Conservation (phyloP, 2,888 invertebrate genomes). For the Zygogramma bicolorata region DNA sequence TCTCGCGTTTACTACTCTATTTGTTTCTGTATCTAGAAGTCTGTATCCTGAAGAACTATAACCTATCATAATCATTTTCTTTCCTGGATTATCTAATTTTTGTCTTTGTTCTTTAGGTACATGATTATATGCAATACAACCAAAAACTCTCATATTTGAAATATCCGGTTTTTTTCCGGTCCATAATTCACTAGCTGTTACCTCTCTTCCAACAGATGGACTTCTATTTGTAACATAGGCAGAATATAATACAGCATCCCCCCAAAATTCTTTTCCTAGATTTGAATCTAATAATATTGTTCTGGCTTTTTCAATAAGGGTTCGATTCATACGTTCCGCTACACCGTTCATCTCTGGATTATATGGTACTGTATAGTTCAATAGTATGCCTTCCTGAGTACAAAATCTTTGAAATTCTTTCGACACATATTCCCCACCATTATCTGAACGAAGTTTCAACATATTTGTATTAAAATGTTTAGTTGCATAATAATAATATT, state of each 20-base stretch:
- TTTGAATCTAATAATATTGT: conserved; percentile 22
- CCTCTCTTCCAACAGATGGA: neutral
- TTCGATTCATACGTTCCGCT: conserved; percentile 24
- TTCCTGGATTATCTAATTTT: no score
- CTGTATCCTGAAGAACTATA: no score
- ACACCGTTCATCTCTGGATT: conserved; percentile 21
- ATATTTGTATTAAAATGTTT: conserved; percentile 3
- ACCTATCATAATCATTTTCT: no score
- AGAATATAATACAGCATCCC: conserved; percentile 9
- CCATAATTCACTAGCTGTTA: no score
- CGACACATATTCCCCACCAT: conserved; percentile 21
- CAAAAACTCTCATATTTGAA: conserved; percentile 23
- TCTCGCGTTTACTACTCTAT: no score
- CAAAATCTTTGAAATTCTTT: conserved; percentile 10
- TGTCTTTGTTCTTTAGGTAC: no score
- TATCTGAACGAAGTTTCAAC: conserved; percentile 30
- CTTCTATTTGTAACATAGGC: conserved; percentile 23
- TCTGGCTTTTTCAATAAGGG: conserved; percentile 8
- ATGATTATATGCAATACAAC: no score
- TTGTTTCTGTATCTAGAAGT: no score
- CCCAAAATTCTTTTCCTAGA: conserved; percentile 26
- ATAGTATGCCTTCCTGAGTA: neutral
- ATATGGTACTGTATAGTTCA: conserved; percentile 15
- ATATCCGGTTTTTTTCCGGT: no score
- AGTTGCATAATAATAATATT: conserved; percentile 14